A percentile compares a stretch with the other conserved stretches of the same genome.
phyloP scores from a whole-genome alignment of 2,797 vertebrate genomes.

The Urophycis tenuis region DNA sequence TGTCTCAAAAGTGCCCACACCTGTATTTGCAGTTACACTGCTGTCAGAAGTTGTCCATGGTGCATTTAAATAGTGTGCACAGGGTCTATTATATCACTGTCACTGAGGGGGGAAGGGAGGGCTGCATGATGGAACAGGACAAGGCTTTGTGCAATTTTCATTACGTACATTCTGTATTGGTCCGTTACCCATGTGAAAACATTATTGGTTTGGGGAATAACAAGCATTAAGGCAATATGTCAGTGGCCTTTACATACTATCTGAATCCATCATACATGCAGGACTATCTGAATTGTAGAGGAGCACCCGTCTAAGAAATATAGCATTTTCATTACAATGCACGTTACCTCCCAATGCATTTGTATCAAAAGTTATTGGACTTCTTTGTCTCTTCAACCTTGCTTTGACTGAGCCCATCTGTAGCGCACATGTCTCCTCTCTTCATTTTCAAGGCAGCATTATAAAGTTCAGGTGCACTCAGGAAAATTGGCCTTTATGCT shows the following conservation, averaged over 20 bases:
- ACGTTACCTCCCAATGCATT: background rate
- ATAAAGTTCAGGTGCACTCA: conserved; percentile 54
- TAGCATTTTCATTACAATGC: background rate
- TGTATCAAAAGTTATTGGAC: conserved; percentile 14
- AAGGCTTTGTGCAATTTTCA: background rate
- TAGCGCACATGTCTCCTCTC: background rate
- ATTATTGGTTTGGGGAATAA: background rate
- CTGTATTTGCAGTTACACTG: background rate
- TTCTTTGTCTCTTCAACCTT: conserved; percentile 15
- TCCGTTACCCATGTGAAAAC: background rate
- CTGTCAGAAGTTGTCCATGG: background rate
- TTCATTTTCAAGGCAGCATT: conserved; percentile 33
- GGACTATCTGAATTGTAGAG: background rate
- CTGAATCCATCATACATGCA: background rate
- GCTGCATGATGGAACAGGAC: background rate
- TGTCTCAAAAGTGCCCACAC: background rate
- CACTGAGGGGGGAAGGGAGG: background rate
- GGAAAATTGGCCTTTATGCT: conserved; percentile 67
- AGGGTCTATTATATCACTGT: background rate
- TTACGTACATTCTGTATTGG: background rate
- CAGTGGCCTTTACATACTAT: background rate
- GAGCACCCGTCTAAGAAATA: background rate
- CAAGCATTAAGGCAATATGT: background rate
- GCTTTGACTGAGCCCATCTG: conserved; percentile 27
- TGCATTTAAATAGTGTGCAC: too few relatives aligned